A percentile compares a stretch with the other conserved stretches of the same genome.
phyloP scores from a whole-genome alignment of 2,888 invertebrate species.

The Trissolcus brochymenae region DNA sequence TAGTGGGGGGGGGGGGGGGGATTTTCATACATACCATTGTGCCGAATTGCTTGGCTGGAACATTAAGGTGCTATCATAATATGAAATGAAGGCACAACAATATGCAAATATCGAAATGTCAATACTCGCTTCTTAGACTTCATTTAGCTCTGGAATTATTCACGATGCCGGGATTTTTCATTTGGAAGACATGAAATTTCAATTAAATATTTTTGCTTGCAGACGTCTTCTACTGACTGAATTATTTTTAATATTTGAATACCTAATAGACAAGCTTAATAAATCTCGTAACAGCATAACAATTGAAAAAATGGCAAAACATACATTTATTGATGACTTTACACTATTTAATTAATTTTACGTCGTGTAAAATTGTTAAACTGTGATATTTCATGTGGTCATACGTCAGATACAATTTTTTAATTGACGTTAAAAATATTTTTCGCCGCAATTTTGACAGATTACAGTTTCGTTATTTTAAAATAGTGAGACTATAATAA shows the following conservation, averaged over 20 bases:
- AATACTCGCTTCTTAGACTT: slow-evolving; percentile 39
- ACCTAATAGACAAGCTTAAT: not conserved
- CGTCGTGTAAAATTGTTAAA: slow-evolving; percentile 34
- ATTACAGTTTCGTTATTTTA: slow-evolving; percentile 10
- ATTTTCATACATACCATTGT: slow-evolving; percentile 48
- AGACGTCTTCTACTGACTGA: not conserved
- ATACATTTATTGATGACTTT: not conserved
- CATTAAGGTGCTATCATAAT: slow-evolving; percentile 52
- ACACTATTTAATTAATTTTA: slow-evolving; percentile 7
- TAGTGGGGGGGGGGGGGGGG: slow-evolving; percentile 55
- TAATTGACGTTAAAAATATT: slow-evolving; percentile 28
- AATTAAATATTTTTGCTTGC: no score
- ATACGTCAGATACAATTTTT: slow-evolving; percentile 14
- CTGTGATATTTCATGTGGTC: slow-evolving; percentile 20
- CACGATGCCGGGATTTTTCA: slow-evolving; percentile 8
- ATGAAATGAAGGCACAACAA: slow-evolving; percentile 39
- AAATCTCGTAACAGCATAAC: not conserved
- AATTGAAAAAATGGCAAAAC: not conserved
- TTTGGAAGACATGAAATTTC: slow-evolving; percentile 1
- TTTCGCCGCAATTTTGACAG: slow-evolving; percentile 27
- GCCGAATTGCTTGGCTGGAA: slow-evolving; percentile 46
- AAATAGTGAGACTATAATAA: slow-evolving; percentile 16
- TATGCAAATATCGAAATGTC: slow-evolving; percentile 53
- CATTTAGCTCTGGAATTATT: slow-evolving; percentile 25
- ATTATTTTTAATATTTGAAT: not conserved